Conservation (phyloP, 2,797 vertebrate genomes). For the Okamejei kenojei region DNA sequence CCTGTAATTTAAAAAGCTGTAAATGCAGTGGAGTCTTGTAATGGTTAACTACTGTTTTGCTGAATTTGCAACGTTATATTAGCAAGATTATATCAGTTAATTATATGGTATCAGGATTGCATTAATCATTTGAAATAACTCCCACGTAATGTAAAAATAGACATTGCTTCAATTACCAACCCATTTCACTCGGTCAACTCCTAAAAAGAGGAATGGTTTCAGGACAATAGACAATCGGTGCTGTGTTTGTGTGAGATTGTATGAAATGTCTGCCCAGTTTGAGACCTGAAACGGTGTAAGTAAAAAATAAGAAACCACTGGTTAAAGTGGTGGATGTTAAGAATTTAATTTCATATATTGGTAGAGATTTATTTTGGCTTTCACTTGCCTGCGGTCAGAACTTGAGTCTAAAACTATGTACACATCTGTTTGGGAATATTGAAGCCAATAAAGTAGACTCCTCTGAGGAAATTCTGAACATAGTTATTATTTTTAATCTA, state of each 20-base stretch:
- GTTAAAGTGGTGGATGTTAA: background rate
- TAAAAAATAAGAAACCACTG: background rate
- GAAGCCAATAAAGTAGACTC: background rate
- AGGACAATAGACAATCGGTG: background rate
- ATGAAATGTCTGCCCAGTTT: background rate
- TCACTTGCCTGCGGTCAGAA: background rate
- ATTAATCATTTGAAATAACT: constrained; percentile 38
- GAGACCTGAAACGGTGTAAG: background rate
- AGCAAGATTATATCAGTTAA: constrained; percentile 38
- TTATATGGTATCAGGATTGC: constrained; percentile 37
- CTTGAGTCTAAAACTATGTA: background rate
- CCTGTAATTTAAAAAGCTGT: constrained; percentile 9
- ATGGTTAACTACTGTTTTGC: constrained; percentile 34
- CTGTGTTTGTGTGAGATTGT: background rate
- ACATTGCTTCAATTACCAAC: constrained; percentile 27
- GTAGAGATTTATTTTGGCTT: background rate
- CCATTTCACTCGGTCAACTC: background rate
- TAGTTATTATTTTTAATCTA: background rate
- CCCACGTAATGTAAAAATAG: constrained; percentile 23
- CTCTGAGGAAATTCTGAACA: background rate
- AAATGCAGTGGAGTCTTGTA: constrained; percentile 1
- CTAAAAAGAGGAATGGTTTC: constrained; percentile 23
- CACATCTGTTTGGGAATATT: background rate
- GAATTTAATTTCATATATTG: background rate
- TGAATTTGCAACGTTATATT: constrained; percentile 38